Evolutionary conservation across 2,113 vertebrate species (phyloP).

Genomic region (Gavia stellata): DNA sequence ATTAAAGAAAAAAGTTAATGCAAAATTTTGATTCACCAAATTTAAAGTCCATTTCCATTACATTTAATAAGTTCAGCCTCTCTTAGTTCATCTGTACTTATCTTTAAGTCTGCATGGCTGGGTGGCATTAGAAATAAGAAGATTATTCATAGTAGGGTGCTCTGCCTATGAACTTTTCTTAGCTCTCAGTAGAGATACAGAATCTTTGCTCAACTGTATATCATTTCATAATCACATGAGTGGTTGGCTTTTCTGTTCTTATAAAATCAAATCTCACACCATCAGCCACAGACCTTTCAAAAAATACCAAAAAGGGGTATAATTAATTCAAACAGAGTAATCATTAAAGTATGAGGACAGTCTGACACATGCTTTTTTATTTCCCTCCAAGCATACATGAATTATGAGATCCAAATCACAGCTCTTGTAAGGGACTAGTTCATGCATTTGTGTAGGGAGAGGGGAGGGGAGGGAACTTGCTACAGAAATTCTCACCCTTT

Average conservation of each 20-base stretch:
- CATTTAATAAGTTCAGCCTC: conserved; percentile 56
- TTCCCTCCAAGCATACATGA: background rate
- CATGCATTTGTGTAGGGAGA: background rate
- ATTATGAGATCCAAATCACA: conserved; percentile 11
- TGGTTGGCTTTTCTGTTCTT: background rate
- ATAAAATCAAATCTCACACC: conserved; percentile 11
- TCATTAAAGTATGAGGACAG: conserved; percentile 1
- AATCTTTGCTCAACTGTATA: conserved; percentile 20
- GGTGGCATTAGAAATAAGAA: conserved; percentile 55
- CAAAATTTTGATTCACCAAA: conserved; percentile 57
- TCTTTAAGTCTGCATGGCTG: conserved; percentile 59
- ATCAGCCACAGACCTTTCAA: background rate
- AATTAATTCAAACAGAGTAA: conserved; percentile 43
- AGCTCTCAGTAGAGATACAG: conserved; percentile 16
- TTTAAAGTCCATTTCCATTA: conserved; percentile 57
- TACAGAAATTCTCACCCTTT: background rate
- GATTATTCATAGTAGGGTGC: conserved; percentile 55
- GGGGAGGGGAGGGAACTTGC: background rate
- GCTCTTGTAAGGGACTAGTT: background rate
- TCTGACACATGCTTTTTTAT: background rate
- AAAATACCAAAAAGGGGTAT: background rate
- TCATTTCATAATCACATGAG: conserved; percentile 12
- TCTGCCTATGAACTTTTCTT: conserved; percentile 32
- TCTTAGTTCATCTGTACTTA: conserved; percentile 56
- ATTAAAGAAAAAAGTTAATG: conserved; percentile 31